phyloP scores from a whole-genome alignment of 1,140 invertebrate species.

The Helicoverpa zea region DNA sequence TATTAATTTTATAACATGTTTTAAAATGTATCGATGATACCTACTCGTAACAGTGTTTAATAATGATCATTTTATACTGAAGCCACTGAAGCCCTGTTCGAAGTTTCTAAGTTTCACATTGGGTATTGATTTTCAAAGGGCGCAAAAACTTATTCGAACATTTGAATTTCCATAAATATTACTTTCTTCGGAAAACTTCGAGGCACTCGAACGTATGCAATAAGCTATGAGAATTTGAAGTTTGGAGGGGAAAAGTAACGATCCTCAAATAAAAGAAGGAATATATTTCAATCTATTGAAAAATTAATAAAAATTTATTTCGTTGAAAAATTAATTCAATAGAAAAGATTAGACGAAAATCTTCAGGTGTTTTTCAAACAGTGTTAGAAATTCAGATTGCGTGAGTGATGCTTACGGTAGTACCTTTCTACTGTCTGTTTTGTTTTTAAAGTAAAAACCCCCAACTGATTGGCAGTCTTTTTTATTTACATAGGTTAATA shows the following conservation, averaged over 20 bases:
- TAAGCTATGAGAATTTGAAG: neutral
- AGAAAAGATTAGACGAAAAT: neutral
- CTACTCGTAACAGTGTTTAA: neutral
- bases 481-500: no score
- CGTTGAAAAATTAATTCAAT: neutral
- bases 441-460: no score
- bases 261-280: neutral
- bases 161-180: slow-evolving; percentile 23
- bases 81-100: neutral
- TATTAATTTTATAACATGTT: no score
- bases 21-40: no score
- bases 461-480: no score
- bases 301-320: no score
- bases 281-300: neutral
- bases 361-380: no score
- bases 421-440: no score
- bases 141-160: slow-evolving; percentile 19
- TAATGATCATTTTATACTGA: neutral
- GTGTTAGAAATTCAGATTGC: no score
- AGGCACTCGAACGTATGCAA: neutral
- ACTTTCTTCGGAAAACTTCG: slow-evolving; percentile 14
- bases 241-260: neutral
- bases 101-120: slow-evolving; percentile 2
- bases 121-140: slow-evolving; percentile 16
- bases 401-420: no score